Percentiles rank a stretch among this genome's conserved stretches.
Conservation (phyloP, 64 coral and sea anemone species). For the Dendrophyllia cribrosa region DNA sequence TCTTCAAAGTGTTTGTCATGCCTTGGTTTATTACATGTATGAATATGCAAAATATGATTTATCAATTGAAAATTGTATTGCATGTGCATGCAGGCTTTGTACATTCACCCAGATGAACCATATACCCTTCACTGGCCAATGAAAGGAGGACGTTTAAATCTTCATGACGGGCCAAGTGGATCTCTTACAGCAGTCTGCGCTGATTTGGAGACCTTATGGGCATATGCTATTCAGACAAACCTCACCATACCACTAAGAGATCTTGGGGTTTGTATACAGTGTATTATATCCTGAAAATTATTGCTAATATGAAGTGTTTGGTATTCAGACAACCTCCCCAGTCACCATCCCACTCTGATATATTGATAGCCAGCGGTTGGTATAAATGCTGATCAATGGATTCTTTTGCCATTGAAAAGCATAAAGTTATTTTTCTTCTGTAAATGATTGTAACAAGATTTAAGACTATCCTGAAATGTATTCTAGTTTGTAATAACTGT, state of each 20-base stretch:
- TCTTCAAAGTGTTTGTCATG: no score
- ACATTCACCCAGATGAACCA: slow-evolving; percentile 88
- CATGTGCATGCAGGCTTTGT: slow-evolving; percentile 63
- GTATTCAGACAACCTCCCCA: no score
- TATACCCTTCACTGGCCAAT: slow-evolving; percentile 96
- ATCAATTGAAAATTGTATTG: neutral
- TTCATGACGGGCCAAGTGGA: slow-evolving; percentile 84
- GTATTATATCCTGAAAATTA: no score
- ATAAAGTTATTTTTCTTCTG: no score
- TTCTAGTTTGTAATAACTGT: no score
- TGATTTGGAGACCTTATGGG: slow-evolving; percentile 92
- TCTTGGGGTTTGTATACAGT: slow-evolving; percentile 61
- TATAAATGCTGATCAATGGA: neutral
- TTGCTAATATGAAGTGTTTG: no score
- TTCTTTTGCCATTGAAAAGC: no score
- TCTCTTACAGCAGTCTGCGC: slow-evolving; percentile 91
- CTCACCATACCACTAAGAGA: slow-evolving; percentile 87
- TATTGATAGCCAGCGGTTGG: neutral
- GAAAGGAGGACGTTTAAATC: slow-evolving; percentile 85
- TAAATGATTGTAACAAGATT: no score
- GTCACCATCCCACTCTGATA: no score
- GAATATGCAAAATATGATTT: no score
- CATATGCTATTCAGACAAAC: slow-evolving; percentile 80
- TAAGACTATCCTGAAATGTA: no score
- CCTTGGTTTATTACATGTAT: no score